Percentiles rank a stretch among this genome's conserved stretches.
Conservation (phyloP, 2,888 invertebrate genomes). For the Lycia hirtaria region DNA sequence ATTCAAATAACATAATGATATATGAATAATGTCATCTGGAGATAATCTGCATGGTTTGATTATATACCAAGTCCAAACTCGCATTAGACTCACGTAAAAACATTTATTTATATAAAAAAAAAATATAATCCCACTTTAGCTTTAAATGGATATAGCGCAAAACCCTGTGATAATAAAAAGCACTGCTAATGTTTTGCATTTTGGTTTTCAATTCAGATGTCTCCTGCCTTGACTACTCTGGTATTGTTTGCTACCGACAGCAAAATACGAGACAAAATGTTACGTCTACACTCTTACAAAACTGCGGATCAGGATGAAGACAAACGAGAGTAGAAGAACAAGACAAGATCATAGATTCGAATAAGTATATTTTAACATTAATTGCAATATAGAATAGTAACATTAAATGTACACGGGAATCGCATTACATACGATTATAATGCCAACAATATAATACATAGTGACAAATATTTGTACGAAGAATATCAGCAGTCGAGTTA, state of each 20-base stretch:
- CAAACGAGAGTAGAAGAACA: conserved; percentile 37
- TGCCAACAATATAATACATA: conserved; percentile 67
- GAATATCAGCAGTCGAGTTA: conserved; percentile 68
- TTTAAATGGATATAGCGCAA: no score
- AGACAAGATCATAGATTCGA: conserved; percentile 27
- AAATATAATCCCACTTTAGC: no score
- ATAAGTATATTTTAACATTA: conserved; percentile 43
- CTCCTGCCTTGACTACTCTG: conserved; percentile 55
- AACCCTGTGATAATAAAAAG: no score
- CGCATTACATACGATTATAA: conserved; percentile 69
- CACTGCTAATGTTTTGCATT: neutral
- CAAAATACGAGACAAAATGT: conserved; percentile 53
- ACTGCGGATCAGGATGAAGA: conserved; percentile 32
- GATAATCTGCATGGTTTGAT: no score
- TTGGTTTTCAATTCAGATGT: conserved; percentile 48
- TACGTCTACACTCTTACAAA: conserved; percentile 30
- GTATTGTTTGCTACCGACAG: conserved; percentile 55
- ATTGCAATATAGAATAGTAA: conserved; percentile 55
- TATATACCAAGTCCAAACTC: no score
- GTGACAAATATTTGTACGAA: conserved; percentile 75
- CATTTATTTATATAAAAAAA: no score
- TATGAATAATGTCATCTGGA: no score
- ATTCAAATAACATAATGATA: no score
- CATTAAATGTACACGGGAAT: conserved; percentile 57
- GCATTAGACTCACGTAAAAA: no score